These are phyloP conservation scores for Falco naumanni DNA, from an alignment of 2,797 vertebrate species.

Conservation along the genomic window DNA sequence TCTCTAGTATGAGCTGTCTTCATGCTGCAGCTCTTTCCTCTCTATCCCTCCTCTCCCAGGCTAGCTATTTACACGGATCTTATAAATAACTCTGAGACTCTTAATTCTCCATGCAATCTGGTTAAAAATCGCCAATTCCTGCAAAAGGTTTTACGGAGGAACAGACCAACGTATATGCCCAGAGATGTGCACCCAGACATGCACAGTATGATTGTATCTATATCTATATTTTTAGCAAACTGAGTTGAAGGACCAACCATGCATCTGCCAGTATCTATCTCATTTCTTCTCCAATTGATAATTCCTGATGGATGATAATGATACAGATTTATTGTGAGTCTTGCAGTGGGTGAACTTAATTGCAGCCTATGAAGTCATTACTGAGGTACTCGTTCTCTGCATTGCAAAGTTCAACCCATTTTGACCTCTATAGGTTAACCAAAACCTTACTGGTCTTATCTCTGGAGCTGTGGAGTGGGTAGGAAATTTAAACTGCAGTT, in stretches of 20 bases:
- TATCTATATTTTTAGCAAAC: background rate
- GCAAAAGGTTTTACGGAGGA: background rate
- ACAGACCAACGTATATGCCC: background rate
- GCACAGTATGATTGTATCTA: background rate
- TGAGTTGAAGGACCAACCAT: background rate
- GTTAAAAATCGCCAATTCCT: background rate
- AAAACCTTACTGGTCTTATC: background rate
- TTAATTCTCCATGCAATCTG: background rate
- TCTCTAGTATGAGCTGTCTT: background rate
- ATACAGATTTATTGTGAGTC: background rate
- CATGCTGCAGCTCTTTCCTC: background rate
- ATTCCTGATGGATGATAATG: background rate
- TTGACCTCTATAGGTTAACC: background rate
- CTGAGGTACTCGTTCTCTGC: background rate
- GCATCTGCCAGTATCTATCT: background rate
- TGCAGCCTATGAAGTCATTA: background rate
- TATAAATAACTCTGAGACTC: background rate
- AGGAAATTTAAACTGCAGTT: background rate
- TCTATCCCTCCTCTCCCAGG: background rate
- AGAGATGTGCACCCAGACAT: background rate
- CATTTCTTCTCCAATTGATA: background rate
- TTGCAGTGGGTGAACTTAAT: background rate
- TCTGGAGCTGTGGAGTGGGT: background rate
- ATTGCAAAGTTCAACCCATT: background rate
- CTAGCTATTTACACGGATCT: background rate